Conservation (phyloP, 2,888 invertebrate genomes). For the Limnephilus lunatus region DNA sequence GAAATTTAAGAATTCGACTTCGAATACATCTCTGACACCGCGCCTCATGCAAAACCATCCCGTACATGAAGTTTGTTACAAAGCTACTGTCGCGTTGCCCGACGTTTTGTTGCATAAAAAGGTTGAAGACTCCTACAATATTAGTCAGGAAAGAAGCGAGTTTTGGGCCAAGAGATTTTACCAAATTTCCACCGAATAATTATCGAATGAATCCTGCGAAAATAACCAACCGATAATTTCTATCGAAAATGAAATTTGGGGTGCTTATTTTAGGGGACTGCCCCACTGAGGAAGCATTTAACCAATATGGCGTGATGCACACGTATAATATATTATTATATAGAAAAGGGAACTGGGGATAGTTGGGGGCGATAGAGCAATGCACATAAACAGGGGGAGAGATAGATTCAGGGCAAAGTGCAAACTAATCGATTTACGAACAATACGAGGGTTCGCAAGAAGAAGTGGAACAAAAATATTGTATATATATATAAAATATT, state of each 20-base stretch:
- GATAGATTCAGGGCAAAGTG: background rate
- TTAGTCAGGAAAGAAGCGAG: background rate
- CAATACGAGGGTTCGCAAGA: background rate
- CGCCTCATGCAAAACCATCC: too few species aligned
- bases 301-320: constrained; percentile 47
- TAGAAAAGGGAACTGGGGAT: background rate
- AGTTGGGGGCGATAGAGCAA: background rate
- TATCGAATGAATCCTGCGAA: background rate
- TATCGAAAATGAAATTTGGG: background rate
- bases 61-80: too few species aligned
- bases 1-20: too few species aligned
- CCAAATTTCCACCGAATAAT: background rate
- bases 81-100: too few species aligned
- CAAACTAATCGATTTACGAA: background rate
- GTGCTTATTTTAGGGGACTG: constrained; percentile 35
- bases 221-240: background rate
- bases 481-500: too few species aligned
- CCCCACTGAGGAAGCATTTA: constrained; percentile 50
- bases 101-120: background rate
- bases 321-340: background rate
- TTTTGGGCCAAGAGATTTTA: background rate
- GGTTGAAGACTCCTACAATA: background rate
- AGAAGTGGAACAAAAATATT: background rate
- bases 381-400: background rate
- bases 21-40: too few species aligned